phyloP scores from a whole-genome alignment of 2,113 vertebrate genomes.

The Plecotus auritus region DNA sequence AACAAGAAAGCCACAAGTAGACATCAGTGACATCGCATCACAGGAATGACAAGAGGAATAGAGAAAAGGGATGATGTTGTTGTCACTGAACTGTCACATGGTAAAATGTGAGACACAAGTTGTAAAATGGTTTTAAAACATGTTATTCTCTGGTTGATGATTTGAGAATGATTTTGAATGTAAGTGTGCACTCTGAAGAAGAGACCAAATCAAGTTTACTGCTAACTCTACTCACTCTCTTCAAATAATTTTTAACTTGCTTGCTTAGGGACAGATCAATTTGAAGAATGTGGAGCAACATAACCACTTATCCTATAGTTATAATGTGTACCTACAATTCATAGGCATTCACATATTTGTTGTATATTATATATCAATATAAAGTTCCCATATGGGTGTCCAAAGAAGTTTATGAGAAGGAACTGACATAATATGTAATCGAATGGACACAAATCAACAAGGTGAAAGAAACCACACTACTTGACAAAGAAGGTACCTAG shows the following conservation, averaged over 20 bases:
- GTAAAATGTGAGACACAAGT: background rate
- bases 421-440: background rate
- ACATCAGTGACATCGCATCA: background rate
- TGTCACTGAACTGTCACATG: background rate
- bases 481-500: background rate
- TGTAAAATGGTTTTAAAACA: background rate
- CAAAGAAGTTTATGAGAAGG: background rate
- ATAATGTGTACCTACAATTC: background rate
- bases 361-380: background rate
- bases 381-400: background rate
- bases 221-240: background rate
- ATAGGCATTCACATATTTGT: background rate
- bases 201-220: background rate
- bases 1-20: background rate
- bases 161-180: background rate
- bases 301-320: background rate
- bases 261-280: background rate
- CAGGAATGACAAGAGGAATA: background rate
- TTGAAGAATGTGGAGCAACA: background rate
- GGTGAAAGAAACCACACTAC: background rate
- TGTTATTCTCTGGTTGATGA: background rate
- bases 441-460: background rate
- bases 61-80: background rate
- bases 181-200: background rate
- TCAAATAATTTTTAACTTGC: background rate